Percentiles rank a stretch among this genome's conserved stretches.
Conservation (phyloP, 2,113 vertebrate genomes). For the Coracopsis vasa region DNA sequence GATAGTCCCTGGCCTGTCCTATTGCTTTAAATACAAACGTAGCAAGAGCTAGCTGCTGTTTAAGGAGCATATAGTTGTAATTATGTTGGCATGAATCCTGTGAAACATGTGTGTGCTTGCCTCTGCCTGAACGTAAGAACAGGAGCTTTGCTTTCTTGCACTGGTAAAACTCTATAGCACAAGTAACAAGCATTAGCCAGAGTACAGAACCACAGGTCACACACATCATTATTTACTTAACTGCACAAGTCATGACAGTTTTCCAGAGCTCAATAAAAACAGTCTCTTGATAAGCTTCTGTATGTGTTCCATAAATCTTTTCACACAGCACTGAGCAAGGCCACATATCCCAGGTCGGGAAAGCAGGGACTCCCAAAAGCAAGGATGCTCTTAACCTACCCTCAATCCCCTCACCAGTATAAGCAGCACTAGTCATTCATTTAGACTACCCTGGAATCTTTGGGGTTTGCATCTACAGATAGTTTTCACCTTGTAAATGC, state of each 20-base stretch:
- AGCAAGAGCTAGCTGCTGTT: neutral
- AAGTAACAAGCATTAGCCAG: neutral
- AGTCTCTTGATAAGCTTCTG: neutral
- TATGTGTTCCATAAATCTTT: neutral
- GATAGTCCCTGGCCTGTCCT: neutral
- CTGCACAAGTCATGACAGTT: neutral
- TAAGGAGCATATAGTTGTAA: neutral
- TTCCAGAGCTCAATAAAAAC: neutral
- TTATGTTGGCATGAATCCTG: neutral
- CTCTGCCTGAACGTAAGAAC: neutral
- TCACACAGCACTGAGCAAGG: neutral
- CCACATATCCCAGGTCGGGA: accelerated
- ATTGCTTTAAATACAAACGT: neutral
- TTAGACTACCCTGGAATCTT: neutral
- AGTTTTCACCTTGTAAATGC: neutral
- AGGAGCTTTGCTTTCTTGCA: neutral
- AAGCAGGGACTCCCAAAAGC: neutral
- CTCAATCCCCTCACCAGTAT: neutral
- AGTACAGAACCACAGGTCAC: neutral
- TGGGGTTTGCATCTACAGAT: neutral
- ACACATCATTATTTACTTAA: neutral
- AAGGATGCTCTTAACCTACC: neutral
- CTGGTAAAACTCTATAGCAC: neutral
- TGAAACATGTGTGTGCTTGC: accelerated
- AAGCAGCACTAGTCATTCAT: neutral